phyloP scores from a whole-genome alignment of 1,140 invertebrate genomes.

The Drosophila melanica region DNA sequence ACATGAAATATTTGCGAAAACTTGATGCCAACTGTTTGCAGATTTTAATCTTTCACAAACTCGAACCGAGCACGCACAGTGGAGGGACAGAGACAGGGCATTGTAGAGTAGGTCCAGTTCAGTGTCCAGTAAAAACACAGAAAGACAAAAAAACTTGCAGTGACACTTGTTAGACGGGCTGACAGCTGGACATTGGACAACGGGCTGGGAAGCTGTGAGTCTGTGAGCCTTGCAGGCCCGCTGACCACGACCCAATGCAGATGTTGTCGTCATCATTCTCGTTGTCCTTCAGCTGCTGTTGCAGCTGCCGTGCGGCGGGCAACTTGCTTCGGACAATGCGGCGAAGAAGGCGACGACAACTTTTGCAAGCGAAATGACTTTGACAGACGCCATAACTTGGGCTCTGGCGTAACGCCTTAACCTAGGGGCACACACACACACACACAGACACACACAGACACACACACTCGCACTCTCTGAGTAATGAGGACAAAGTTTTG shows the following conservation, averaged over 20 bases:
- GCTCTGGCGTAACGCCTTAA: constrained; percentile 73
- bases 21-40: constrained; percentile 82
- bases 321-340: constrained; percentile 51
- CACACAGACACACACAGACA: neutral
- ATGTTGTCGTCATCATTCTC: constrained; percentile 70
- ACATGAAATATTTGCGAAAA: constrained; percentile 74
- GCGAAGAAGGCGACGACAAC: constrained; percentile 53
- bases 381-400: constrained; percentile 82
- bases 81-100: constrained; percentile 11
- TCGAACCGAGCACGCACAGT: constrained; percentile 49
- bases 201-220: constrained; percentile 35
- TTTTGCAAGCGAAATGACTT: constrained; percentile 74
- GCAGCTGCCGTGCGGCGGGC: constrained; percentile 58
- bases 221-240: neutral
- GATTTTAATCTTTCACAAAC: constrained; percentile 82
- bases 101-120: constrained; percentile 33
- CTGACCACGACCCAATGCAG: constrained; percentile 65
- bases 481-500: constrained; percentile 83
- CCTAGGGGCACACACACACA: constrained; percentile 63
- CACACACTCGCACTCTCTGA: constrained; percentile 29
- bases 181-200: constrained; percentile 69
- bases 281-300: constrained; percentile 73
- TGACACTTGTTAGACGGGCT: constrained; percentile 80
- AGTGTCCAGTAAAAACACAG: constrained; percentile 52
- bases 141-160: constrained; percentile 60